phyloP scores from a whole-genome alignment of 2,888 invertebrate species.

The Archips crataeganus region DNA sequence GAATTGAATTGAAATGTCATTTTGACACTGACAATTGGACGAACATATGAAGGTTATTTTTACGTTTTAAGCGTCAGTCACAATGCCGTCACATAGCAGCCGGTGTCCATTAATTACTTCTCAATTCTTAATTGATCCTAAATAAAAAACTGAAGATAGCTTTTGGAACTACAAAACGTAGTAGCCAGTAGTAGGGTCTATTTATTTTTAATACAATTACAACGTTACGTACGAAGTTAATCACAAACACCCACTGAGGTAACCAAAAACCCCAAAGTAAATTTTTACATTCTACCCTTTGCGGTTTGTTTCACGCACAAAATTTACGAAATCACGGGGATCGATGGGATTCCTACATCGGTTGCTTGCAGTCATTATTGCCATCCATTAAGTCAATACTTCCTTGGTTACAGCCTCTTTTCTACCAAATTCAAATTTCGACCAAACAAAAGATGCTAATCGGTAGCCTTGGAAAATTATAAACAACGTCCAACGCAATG shows the following conservation, averaged over 20 bases:
- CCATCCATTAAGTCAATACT: not conserved
- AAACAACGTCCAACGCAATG: slow-evolving; percentile 42
- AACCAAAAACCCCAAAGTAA: no score
- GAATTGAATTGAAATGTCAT: slow-evolving; percentile 24
- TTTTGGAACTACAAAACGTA: no score
- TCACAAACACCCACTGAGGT: no score
- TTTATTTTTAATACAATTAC: no score
- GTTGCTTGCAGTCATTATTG: no score
- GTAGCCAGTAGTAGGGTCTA: no score
- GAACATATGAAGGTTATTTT: slow-evolving; percentile 13
- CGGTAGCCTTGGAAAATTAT: slow-evolving; percentile 57
- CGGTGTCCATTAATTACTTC: no score
- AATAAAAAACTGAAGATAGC: no score
- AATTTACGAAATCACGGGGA: not conserved
- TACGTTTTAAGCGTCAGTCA: slow-evolving; percentile 9
- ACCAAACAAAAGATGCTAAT: slow-evolving; percentile 54
- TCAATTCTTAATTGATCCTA: no score
- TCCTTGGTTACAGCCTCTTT: slow-evolving; percentile 27
- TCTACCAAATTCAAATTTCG: slow-evolving; percentile 55
- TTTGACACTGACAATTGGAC: slow-evolving; percentile 24
- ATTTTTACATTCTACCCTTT: not conserved
- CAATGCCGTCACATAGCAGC: not conserved
- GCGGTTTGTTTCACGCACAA: not conserved
- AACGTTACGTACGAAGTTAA: no score
- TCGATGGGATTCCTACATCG: no score